Base-by-base conservation (phyloP, 2,113 vertebrate species). In the Cathartes aura region DNA sequence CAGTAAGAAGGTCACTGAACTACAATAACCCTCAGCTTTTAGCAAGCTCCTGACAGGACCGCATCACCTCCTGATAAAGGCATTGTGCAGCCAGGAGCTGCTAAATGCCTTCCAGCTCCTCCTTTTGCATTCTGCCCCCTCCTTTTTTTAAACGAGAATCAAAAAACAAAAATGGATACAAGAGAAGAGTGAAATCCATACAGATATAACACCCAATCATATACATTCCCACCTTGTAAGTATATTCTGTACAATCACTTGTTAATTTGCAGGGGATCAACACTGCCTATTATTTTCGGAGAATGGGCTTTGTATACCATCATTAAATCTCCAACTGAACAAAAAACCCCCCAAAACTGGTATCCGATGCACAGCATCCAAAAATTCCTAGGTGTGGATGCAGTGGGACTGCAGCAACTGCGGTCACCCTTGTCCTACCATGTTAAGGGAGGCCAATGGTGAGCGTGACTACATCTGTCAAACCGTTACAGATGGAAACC, bases 1-100 rank as follows among this genome's bases (percentile, higher is more conserved):
- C 47, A 82, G 76, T 72, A 92, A 92, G 89, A 85, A 93, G 93
- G 82, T 87, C 91, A 93, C 71, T 96, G 93, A 97, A 96, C 94
- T 82, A 36, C 84, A 92, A 6, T 91, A 96, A 97, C 90, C 93
- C 64, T 75, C 59, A 91, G 86, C 60, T 87, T 94, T 90, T 67
- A 89, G 56, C 85, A 79, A 75, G 45, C 70, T 87, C 71, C 73
- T 94, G 62, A 80, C 52, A 64, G 8, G 15, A 91, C 45, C 45
- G 4, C 21, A 80, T 72, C 47, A 74, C 45, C 83, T 90, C 50
- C 56, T 38, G 47, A 80, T 50, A 60, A 83, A 93, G 42, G 30
- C 60, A 68, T 6, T 40, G 38, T 30, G 40, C 47, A 90, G 52
- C 43, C 73, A 83, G 53, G 36, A 59, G 52, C 40, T 58, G 26